Evolutionary conservation across 2,113 vertebrate genomes (phyloP), one percentile per base, ranked within the genome.

Genomic region (Calcarius ornatus): DNA sequence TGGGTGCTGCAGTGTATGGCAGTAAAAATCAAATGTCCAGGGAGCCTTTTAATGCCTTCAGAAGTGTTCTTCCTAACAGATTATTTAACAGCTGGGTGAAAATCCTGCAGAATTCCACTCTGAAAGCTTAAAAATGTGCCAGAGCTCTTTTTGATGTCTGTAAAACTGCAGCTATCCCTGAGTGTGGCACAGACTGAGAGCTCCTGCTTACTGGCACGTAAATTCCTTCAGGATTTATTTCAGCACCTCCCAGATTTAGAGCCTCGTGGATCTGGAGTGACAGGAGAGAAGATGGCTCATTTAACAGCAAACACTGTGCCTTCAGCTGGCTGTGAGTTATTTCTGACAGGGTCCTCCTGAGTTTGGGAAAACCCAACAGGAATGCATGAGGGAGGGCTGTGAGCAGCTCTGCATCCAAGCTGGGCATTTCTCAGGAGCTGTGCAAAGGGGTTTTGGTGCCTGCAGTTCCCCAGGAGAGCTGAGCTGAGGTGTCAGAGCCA

Each of bases 141-240:
- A n/a, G 51, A 28, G 64, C 38, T 65, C 27, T 60, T 57, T 25
- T 3, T 37, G 76, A 27, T 47, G 23, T 8, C 25, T 38, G 77
- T 22, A 61, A 11, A 89, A 5, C 65, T 42, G 33, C 22, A 64
- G 38, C 3, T n/a, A 5, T 3, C 8, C 4, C 47, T 0, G 2
- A 38, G 38, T 0, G 8, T 6, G 33, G 35, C 4, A 8, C 42
- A n/a, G 53, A 6, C 43, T 33, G 51, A 21, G 30, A 64, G 37
- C 47, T 7, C 33, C 56, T 7, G 1, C 18, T 54, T 11, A 23
- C 18, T 30, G 48, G 20, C 25, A 54, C 0, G 1, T 12, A 9
- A 38, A 51, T 51, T 48, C 73, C 89, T 42, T 15, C 7, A 17
- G 56, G 25, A 48, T 23, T 59, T 37, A 38, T 35, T 30, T 31